Base-by-base conservation (phyloP, 2,888 invertebrate genomes). In the Acrobasis suavella region DNA sequence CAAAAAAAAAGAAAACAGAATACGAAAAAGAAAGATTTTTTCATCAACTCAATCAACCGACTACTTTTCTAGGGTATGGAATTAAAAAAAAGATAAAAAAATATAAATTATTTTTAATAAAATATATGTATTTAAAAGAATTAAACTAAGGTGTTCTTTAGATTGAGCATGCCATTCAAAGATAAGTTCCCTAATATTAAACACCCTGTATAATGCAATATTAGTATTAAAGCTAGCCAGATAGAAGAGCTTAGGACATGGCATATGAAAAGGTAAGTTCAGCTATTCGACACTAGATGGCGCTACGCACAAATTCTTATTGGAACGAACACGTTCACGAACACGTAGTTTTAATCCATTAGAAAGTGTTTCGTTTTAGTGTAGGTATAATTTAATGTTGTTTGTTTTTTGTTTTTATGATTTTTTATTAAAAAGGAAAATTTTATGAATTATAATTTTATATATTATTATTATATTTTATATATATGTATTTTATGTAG, bases 261-360 rank as follows among this genome's bases (percentile, higher is more conserved):
- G 22, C 22, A 22, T 22, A 2, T 22, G 22, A 22, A 22, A 22
- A 42, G 12, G 3, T 42, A 10, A 14, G 46, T 46, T 46, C 54
- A 38, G 73, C 82, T 80, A 80, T 71, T 74, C 77, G 69, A 71
- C 69, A 68, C 69, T 61, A 79, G 81, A 76, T 79, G 80, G 73
- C 77, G 75, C 62, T 50, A 56, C 8, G n/a, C 14, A 7, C 6
- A 52, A 52, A 32, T 32, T 52, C 52, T 52, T 52, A 52, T 51
- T 52, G n/a, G 52, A 52, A 50, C 32, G 2, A 32, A 32, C 5
- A n/a, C n/a, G n/a, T n/a, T 32, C 22, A 22, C 3, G 8, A 32
- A 32, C 32, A 32, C 2, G 32, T 2, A 32, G 32, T 2, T 22
- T 22, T 3, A 22, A 46, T 14, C n/a, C 6, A 46, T 12, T 46